A percentile compares a stretch with the other conserved stretches of the same genome.
These are phyloP conservation scores for Drosophila buzzatii DNA, from an alignment of 2,888 invertebrate genomes.

Conservation along the genomic window DNA sequence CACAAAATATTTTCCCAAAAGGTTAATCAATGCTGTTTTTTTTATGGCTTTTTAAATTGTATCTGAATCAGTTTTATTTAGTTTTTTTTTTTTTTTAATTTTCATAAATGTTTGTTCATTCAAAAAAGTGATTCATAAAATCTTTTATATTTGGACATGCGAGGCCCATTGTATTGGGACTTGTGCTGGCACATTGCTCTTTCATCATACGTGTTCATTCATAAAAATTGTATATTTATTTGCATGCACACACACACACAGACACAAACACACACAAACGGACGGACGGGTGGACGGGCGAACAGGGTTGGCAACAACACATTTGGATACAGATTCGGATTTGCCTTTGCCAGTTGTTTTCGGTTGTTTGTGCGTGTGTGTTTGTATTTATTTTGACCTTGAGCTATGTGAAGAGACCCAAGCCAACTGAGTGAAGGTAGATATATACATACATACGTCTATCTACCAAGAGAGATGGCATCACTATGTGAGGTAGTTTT, in stretches of 20 bases:
- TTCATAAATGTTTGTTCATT: not conserved
- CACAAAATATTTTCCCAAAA: not conserved
- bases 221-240: constrained; percentile 80
- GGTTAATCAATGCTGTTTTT: not conserved
- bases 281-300: constrained; percentile 27
- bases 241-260: constrained; percentile 57
- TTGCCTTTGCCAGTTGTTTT: constrained; percentile 22
- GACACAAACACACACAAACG: constrained; percentile 33
- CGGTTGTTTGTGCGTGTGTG: constrained; percentile 6
- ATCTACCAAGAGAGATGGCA: not conserved
- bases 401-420: constrained; percentile 54
- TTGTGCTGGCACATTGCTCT: constrained; percentile 55
- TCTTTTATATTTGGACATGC: not conserved
- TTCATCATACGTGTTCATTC: constrained; percentile 81
- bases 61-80: not conserved
- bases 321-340: constrained; percentile 26
- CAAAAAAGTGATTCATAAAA: not conserved
- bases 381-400: constrained; percentile 61
- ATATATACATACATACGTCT: not conserved
- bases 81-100: not conserved
- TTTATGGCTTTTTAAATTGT: not conserved
- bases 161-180: constrained; percentile 52
- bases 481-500: constrained; percentile 19
- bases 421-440: constrained; percentile 3
- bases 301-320: constrained; percentile 18